Conservation (phyloP, 2,888 invertebrate genomes). For the Drosophila emarginata region DNA sequence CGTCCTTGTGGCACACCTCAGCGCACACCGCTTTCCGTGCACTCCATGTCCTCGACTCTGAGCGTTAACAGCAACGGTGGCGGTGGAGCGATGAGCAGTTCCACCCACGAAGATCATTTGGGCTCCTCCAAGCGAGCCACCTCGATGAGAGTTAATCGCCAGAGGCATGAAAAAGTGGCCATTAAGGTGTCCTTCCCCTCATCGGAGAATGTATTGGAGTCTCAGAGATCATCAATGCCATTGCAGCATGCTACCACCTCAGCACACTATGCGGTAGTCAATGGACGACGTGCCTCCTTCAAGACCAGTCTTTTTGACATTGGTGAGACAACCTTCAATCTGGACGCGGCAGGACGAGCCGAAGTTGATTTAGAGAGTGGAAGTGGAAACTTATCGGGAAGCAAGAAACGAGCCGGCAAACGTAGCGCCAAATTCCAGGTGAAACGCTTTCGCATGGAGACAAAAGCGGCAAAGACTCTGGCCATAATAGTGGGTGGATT, state of each 20-base stretch:
- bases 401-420: slow-evolving; percentile 89
- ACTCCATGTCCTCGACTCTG: slow-evolving; percentile 86
- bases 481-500: slow-evolving; percentile 99
- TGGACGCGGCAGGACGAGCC: slow-evolving; percentile 54
- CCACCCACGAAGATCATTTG: slow-evolving; percentile 57
- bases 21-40: slow-evolving; percentile 84
- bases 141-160: slow-evolving; percentile 85
- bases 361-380: slow-evolving; percentile 57
- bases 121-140: slow-evolving; percentile 82
- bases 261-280: slow-evolving; percentile 69
- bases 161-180: slow-evolving; percentile 89
- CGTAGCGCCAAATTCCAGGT: slow-evolving; percentile 95
- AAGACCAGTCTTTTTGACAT: slow-evolving; percentile 80
- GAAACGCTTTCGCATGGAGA: slow-evolving; percentile 96
- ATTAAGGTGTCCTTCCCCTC: slow-evolving; percentile 93
- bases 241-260: slow-evolving; percentile 70
- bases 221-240: slow-evolving; percentile 39
- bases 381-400: slow-evolving; percentile 44
- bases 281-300: slow-evolving; percentile 76
- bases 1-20: slow-evolving; percentile 84
- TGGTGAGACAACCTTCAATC: slow-evolving; percentile 80
- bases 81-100: slow-evolving; percentile 16
- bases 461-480: slow-evolving; percentile 97
- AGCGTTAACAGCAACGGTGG: slow-evolving; percentile 84
- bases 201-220: slow-evolving; percentile 85